Conservation (phyloP, 2,797 vertebrate species). For the Kryptolebias ocellatus region DNA sequence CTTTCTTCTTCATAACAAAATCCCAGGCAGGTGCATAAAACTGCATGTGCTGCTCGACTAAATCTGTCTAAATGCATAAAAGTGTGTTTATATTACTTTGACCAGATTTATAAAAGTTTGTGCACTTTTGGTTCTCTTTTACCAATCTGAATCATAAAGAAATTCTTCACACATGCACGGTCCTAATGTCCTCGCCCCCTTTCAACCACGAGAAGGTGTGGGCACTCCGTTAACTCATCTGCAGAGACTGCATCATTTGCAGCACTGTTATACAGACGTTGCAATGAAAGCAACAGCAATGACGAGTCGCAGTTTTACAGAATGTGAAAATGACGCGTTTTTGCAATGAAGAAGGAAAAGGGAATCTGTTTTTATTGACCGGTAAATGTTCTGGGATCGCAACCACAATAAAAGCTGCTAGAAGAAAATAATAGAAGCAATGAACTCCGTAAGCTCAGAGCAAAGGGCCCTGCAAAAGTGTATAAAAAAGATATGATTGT, state of each 20-base stretch:
- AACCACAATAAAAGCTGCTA: not conserved
- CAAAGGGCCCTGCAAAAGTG: not conserved
- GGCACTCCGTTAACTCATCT: not conserved
- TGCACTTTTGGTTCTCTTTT: not conserved
- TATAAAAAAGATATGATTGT: not conserved
- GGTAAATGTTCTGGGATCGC: not conserved
- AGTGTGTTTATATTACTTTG: no score
- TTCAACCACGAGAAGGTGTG: not conserved
- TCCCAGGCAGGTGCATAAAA: not conserved
- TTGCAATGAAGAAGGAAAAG: not conserved
- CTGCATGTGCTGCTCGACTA: not conserved
- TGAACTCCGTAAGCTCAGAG: not conserved
- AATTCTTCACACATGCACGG: not conserved
- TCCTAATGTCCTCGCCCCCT: no score
- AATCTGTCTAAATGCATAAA: not conserved
- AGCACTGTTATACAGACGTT: no score
- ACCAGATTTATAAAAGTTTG: no score
- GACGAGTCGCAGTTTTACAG: not conserved
- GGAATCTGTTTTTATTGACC: not conserved
- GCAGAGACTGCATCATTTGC: not conserved
- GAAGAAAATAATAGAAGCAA: not conserved
- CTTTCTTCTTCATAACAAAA: not conserved
- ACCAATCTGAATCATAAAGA: not conserved
- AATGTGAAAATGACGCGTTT: not conserved
- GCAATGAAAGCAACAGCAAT: not conserved